These are phyloP conservation scores for Magallana gigas DNA, from an alignment of 1,140 invertebrate genomes.

Conservation along the genomic window DNA sequence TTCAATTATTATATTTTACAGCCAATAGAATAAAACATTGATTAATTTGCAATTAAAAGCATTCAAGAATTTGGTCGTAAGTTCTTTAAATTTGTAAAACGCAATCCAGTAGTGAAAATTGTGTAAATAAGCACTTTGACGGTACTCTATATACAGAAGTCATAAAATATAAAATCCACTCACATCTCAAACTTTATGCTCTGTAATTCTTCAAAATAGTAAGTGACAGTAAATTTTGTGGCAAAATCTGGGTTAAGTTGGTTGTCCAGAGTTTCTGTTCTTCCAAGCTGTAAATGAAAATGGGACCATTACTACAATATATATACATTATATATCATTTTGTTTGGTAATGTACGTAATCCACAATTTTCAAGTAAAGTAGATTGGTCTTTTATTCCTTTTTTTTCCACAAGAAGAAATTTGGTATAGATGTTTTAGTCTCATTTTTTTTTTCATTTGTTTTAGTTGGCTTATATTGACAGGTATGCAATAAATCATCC, in stretches of 20 bases:
- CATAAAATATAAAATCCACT: slow-evolving; percentile 50
- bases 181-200: slow-evolving; percentile 80
- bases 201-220: slow-evolving; percentile 82
- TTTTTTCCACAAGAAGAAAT: too few species aligned
- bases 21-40: too few species aligned
- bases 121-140: too few species aligned
- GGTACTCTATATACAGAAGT: not conserved
- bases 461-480: not conserved
- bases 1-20: too few species aligned
- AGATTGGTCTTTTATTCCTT: not conserved
- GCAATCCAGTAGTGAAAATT: too few species aligned
- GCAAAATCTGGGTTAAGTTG: slow-evolving; percentile 82
- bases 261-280: slow-evolving; percentile 82
- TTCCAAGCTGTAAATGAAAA: slow-evolving; percentile 74
- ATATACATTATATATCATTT: slow-evolving; percentile 1
- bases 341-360: not conserved
- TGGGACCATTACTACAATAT: too few species aligned
- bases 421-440: not conserved
- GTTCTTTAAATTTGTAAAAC: too few species aligned
- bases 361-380: not conserved
- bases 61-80: too few species aligned
- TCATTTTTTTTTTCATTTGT: not conserved
- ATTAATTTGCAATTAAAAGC: too few species aligned
- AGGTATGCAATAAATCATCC: too few species aligned
- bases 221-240: slow-evolving; percentile 81